These are phyloP conservation scores for Adela reaumurella DNA, from an alignment of 2,888 invertebrate genomes.

Conservation along the genomic window DNA sequence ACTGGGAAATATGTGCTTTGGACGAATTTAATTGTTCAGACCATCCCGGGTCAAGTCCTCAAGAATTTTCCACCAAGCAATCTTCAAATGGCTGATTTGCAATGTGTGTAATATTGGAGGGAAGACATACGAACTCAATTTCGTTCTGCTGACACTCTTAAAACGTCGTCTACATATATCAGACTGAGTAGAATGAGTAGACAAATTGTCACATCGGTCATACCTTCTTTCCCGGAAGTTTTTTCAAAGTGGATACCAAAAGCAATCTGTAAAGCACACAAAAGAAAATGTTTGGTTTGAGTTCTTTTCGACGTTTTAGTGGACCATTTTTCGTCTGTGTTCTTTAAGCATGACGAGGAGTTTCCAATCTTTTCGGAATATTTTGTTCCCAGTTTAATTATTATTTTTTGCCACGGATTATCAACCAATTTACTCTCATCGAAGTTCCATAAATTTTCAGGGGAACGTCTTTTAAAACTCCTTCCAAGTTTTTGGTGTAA, in stretches of 20 bases:
- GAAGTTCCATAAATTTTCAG: too few species aligned
- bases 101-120: slow-evolving; percentile 20
- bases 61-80: slow-evolving; percentile 13
- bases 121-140: slow-evolving; percentile 22
- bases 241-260: slow-evolving; percentile 7
- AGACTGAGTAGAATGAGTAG: slow-evolving; percentile 14
- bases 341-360: slow-evolving; percentile 18
- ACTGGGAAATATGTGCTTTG: slow-evolving; percentile 14
- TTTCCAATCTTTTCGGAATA: not conserved
- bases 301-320: slow-evolving; percentile 16
- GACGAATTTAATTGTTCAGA: slow-evolving; percentile 11
- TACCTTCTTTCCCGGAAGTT: slow-evolving; percentile 15
- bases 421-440: too few species aligned
- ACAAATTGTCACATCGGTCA: slow-evolving; percentile 20
- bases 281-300: slow-evolving; percentile 15
- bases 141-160: slow-evolving; percentile 19
- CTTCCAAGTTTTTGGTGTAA: too few species aligned
- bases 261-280: slow-evolving; percentile 12
- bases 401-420: too few species aligned
- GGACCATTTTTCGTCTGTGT: slow-evolving; percentile 17
- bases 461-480: too few species aligned
- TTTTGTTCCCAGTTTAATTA: too few species aligned
- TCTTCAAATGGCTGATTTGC: slow-evolving; percentile 18
- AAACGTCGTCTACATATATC: slow-evolving; percentile 12
- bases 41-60: slow-evolving; percentile 11